Evolutionary conservation across 2,797 vertebrate genomes (phyloP).

Genomic region (Emys orbicularis): DNA sequence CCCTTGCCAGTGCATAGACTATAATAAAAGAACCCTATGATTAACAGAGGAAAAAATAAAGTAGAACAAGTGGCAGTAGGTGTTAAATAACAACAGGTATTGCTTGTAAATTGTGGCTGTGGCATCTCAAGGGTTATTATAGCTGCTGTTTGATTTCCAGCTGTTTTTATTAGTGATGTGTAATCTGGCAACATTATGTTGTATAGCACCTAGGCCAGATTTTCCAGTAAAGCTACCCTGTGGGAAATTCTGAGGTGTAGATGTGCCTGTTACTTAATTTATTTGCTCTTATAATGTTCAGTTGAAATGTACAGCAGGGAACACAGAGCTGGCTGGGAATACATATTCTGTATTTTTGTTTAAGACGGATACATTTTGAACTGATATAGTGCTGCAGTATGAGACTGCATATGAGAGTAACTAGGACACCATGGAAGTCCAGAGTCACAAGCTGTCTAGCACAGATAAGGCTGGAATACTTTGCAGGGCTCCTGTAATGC

Average conservation of each 20-base stretch:
- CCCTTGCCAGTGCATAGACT: neutral
- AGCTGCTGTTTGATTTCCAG: slow-evolving; percentile 36
- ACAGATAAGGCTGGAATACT: neutral
- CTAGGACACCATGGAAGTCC: neutral
- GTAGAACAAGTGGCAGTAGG: neutral
- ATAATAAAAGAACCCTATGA: neutral
- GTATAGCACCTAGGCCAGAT: neutral
- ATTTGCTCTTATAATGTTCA: neutral
- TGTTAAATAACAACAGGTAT: neutral
- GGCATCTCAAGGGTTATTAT: neutral
- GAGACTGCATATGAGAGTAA: neutral
- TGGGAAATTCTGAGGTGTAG: neutral
- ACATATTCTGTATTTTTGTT: neutral
- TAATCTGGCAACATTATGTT: neutral
- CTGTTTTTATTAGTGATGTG: neutral
- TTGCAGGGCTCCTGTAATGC: neutral
- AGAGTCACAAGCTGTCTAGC: neutral
- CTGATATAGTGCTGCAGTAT: neutral
- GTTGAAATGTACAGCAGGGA: neutral
- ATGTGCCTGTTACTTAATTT: neutral
- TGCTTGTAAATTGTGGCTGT: neutral
- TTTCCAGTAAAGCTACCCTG: neutral
- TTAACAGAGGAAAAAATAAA: slow-evolving; percentile 26
- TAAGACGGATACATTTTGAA: neutral
- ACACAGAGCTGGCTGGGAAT: neutral